phyloP scores from a whole-genome alignment of 2,797 vertebrate species.

The Philypnodon macrostomus region DNA sequence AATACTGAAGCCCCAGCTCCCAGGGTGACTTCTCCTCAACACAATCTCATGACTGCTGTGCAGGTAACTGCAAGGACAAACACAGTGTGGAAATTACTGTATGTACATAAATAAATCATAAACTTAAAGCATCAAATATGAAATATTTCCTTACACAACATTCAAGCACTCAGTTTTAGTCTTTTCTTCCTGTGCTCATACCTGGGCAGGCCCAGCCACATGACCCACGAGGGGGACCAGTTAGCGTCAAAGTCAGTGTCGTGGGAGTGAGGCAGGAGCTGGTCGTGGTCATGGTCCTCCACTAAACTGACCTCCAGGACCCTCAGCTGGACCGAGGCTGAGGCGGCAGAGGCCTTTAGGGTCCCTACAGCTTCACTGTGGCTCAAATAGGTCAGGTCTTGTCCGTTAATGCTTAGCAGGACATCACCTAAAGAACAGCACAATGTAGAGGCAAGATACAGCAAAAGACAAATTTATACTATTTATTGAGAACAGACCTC shows the following conservation, averaged over 20 bases:
- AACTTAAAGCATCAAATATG: too few species aligned
- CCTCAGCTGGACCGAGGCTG: conserved; percentile 85
- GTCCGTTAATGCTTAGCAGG: conserved; percentile 92
- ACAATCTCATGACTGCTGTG: conserved; percentile 95
- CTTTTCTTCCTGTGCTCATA: conserved; percentile 42
- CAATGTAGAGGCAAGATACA: neutral
- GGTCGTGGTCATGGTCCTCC: conserved; percentile 82
- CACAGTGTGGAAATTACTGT: too few species aligned
- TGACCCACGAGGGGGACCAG: conserved; percentile 97
- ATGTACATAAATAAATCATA: neutral
- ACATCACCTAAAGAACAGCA: conserved; percentile 82
- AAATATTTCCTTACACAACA: neutral
- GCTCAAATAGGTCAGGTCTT: conserved; percentile 92
- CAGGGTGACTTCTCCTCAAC: conserved; percentile 88
- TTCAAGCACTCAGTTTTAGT: neutral
- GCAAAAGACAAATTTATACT: neutral
- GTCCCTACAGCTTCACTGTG: conserved; percentile 96
- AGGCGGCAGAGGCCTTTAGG: conserved; percentile 92
- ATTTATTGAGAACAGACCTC: conserved; percentile 75
- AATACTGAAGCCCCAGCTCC: conserved; percentile 99
- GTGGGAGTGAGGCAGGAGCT: conserved; percentile 83
- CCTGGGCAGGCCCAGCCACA: conserved; percentile 98
- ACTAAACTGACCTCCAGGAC: conserved; percentile 90
- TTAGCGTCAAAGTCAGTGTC: conserved; percentile 94
- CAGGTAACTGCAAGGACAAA: conserved; percentile 79